phyloP scores from a whole-genome alignment of 2,888 invertebrate species.

The Thymelicus sylvestris region DNA sequence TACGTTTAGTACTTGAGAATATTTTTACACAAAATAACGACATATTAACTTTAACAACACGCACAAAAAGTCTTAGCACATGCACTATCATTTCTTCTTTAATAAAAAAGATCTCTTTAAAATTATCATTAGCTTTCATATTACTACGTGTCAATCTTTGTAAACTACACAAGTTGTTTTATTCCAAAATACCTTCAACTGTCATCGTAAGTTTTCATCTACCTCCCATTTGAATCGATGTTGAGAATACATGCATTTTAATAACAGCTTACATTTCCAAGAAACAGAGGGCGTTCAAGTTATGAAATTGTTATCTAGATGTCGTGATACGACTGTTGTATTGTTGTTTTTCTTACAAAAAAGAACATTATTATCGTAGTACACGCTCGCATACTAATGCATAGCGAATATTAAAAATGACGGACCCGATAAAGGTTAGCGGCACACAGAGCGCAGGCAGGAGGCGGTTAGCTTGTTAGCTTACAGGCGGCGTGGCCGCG shows the following conservation, averaged over 20 bases:
- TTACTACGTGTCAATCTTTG: conserved; percentile 16
- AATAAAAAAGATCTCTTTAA: not conserved
- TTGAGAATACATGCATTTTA: conserved; percentile 45
- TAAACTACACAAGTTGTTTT: conserved; percentile 17
- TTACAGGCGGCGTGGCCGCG: conserved; percentile 84
- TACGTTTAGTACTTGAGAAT: conserved; percentile 59
- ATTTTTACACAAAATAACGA: conserved; percentile 66
- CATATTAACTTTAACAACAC: conserved; percentile 68
- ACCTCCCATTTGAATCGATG: conserved; percentile 23
- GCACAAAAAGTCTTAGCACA: conserved; percentile 66
- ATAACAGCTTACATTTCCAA: not conserved
- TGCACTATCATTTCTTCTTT: conserved; percentile 65
- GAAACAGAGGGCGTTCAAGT: conserved; percentile 2
- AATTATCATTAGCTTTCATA: not conserved
- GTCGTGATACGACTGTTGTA: not conserved
- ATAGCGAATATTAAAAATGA: conserved; percentile 59
- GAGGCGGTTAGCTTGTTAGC: conserved; percentile 75
- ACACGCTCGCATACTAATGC: conserved; percentile 18
- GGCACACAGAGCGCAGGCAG: conserved; percentile 74
- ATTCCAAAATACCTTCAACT: conserved; percentile 21
- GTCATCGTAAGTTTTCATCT: conserved; percentile 12
- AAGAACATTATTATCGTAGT: conserved; percentile 33
- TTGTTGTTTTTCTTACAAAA: conserved; percentile 17
- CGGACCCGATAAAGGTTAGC: conserved; percentile 80
- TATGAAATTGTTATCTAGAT: not conserved